Base-by-base conservation (phyloP, 2,888 invertebrate genomes). In the Lamellibrachia satsuma region DNA sequence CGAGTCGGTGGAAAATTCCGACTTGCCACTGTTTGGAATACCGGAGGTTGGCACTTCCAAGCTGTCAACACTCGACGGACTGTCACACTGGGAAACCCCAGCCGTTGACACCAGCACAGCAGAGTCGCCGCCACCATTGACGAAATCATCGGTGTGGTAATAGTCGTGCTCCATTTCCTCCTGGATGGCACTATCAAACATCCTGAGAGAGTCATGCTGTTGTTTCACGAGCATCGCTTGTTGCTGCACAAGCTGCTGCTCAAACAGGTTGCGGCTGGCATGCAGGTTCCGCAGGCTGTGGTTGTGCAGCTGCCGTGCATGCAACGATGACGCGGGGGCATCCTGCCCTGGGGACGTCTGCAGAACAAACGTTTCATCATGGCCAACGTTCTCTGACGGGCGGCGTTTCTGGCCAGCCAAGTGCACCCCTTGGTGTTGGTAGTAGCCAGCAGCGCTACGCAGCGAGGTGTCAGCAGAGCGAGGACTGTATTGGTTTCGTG, bases 261-360 rank as follows among this genome's bases (percentile, higher is more conserved):
- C 96, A 94, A 96, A 96, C 92, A 96, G 93, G 92, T 94, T 95
- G 39, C 95, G 94, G 93, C 96, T 96, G 93, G 94, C 95, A 52
- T 94, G 95, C 92, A 95, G 92, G 93, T 96, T 96, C 52, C 95
- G 94, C 92, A 96, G 93, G 92, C 96, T 96, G 92, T 90, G 55
- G 52, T 22, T 52, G 22, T 92, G 93, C 52, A 92, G 90, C 52
- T 52, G 52, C 55, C 52, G 75, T 22, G 75, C 75, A 22, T 75
- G 75, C 75, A 75, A 75, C 75, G 75, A 75, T 75, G 75, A 75
- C n/a, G 22, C 75, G 75, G 15, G 22, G 22, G 22, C 75, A 22
- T 75, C 75, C 3, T 75, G 75, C 22, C 75, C 75, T 1, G 75
- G 75, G 0, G 75, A 75, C 22, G 75, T 75, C 75, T 75, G 4